Percentiles rank a stretch among this genome's conserved stretches.
These are phyloP conservation scores for Nemotelus nigrinus DNA, from an alignment of 2,888 invertebrate species.

Conservation along the genomic window DNA sequence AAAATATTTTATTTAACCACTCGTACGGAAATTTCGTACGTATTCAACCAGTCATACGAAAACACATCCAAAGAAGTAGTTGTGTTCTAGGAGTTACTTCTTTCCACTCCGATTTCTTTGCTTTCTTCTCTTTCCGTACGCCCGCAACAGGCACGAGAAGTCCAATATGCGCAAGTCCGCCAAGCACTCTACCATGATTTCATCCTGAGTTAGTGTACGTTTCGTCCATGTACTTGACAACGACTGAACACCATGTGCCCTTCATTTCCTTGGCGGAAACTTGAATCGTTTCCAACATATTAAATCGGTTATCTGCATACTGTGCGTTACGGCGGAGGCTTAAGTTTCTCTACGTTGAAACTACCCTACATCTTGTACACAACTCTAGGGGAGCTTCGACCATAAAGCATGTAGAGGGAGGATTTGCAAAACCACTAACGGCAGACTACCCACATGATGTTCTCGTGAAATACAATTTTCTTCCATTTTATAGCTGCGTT, in stretches of 20 bases:
- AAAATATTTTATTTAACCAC: neutral
- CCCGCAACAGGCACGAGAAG: too few species aligned
- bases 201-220: neutral
- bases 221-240: neutral
- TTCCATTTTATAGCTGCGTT: slow-evolving; percentile 11
- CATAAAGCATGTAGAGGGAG: slow-evolving; percentile 16
- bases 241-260: slow-evolving; percentile 1
- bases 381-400: neutral
- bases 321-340: slow-evolving; percentile 4
- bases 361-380: slow-evolving; percentile 2
- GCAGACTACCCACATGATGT: slow-evolving; percentile 30
- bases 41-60: neutral
- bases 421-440: slow-evolving; percentile 14
- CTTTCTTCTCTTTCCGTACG: neutral
- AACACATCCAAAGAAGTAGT: neutral
- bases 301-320: slow-evolving; percentile 42
- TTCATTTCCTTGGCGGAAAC: slow-evolving; percentile 32
- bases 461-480: slow-evolving; percentile 11
- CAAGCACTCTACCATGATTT: slow-evolving; percentile 24
- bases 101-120: neutral
- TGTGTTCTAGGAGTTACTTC: slow-evolving; percentile 5
- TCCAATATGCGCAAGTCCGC: slow-evolving; percentile 5
- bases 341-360: slow-evolving; percentile 14
- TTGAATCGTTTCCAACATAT: slow-evolving; percentile 43
- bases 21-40: neutral